Conservation (phyloP, 2,797 vertebrate species). For the Orestias chungarensis region DNA sequence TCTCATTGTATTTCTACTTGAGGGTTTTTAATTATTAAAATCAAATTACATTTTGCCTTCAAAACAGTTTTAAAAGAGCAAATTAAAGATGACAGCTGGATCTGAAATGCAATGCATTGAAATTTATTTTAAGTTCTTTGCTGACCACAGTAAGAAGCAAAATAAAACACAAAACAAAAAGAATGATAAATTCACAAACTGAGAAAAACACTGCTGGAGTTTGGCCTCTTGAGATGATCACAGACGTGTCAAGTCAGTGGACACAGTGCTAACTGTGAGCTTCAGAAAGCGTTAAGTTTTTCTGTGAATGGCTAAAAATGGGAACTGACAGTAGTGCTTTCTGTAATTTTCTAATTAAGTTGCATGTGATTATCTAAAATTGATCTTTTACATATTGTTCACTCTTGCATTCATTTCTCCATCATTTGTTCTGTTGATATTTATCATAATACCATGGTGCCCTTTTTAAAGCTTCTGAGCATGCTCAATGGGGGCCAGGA, state of each 20-base stretch:
- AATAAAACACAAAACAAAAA: background rate
- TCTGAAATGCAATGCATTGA: conserved; percentile 79
- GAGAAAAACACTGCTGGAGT: conserved; percentile 3
- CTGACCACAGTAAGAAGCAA: conserved; percentile 43
- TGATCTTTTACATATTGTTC: conserved; percentile 46
- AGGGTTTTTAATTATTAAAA: conserved; percentile 83
- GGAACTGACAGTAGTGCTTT: conserved; percentile 32
- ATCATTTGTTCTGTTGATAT: conserved; percentile 30
- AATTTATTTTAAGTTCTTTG: conserved; percentile 69
- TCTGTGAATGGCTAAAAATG: conserved; percentile 12
- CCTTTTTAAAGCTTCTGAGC: conserved; percentile 80
- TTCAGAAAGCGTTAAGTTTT: conserved; percentile 15
- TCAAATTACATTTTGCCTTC: conserved; percentile 83
- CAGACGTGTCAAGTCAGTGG: conserved; percentile 24
- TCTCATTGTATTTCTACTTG: conserved; percentile 73
- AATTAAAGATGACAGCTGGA: conserved; percentile 81
- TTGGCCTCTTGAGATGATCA: background rate
- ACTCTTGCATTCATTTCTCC: conserved; percentile 43
- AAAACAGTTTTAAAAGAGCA: conserved; percentile 79
- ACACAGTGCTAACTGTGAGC: conserved; percentile 36
- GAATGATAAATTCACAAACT: background rate
- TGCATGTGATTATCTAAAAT: conserved; percentile 50
- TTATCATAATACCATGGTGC: conserved; percentile 70
- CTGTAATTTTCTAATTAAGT: conserved; percentile 38
- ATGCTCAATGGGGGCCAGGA: conserved; percentile 77